Conservation (phyloP, 64 coral and sea anemone species). For the Pocillopora damicornis region DNA sequence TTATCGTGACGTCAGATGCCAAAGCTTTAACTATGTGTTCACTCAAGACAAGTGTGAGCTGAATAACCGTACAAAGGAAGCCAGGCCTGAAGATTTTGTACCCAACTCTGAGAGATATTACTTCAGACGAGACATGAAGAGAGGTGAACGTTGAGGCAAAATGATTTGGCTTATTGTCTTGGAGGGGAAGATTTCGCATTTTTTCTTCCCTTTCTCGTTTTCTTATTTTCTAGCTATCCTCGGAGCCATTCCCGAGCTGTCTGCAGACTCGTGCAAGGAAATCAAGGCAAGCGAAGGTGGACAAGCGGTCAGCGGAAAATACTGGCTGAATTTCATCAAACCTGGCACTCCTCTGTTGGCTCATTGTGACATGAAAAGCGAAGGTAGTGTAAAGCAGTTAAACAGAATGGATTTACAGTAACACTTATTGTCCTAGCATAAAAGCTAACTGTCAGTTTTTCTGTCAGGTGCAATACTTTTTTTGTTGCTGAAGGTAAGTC, state of each 20-base stretch:
- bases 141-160: too few relatives aligned
- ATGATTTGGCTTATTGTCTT: too few relatives aligned
- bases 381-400: neutral
- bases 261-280: neutral
- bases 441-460: too few relatives aligned
- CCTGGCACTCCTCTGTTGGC: neutral
- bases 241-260: neutral
- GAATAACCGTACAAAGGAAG: neutral
- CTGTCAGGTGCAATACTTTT: too few relatives aligned
- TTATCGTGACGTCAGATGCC: neutral
- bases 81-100: slow-evolving; percentile 6
- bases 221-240: neutral
- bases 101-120: neutral
- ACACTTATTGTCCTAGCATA: too few relatives aligned
- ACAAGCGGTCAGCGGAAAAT: neutral
- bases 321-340: neutral
- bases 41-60: neutral
- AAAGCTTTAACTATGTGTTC: slow-evolving; percentile 11
- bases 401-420: too few relatives aligned
- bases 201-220: too few relatives aligned
- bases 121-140: too few relatives aligned
- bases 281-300: neutral
- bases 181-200: too few relatives aligned
- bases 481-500: too few relatives aligned
- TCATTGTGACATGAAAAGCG: neutral